These are phyloP conservation scores for Arctia plantaginis DNA, from an alignment of 2,888 invertebrate species.

Conservation along the genomic window DNA sequence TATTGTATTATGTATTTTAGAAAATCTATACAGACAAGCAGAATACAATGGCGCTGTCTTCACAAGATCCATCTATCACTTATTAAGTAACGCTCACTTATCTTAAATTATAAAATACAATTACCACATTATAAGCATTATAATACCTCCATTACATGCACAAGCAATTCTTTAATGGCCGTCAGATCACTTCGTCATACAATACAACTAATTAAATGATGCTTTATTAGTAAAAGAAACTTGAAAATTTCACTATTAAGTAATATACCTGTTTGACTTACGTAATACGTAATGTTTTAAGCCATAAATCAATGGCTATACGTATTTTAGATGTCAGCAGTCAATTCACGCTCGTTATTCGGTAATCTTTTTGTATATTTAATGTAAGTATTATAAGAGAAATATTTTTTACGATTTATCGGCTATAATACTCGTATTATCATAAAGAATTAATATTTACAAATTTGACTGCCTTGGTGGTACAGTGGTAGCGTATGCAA, in stretches of 20 bases:
- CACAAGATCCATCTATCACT: not conserved
- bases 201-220: slow-evolving; percentile 20
- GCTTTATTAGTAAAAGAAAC: slow-evolving; percentile 47
- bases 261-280: slow-evolving; percentile 48
- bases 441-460: too few relatives aligned
- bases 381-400: not conserved
- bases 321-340: not conserved
- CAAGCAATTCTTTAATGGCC: slow-evolving; percentile 18
- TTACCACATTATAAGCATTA: slow-evolving; percentile 28
- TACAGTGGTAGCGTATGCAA: too few relatives aligned
- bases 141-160: slow-evolving; percentile 28
- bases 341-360: not conserved
- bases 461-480: too few relatives aligned
- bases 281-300: slow-evolving; percentile 39
- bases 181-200: slow-evolving; percentile 14
- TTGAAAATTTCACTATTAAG: slow-evolving; percentile 60
- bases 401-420: not conserved
- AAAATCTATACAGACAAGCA: not conserved
- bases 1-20: not conserved
- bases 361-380: not conserved
- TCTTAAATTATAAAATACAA: slow-evolving; percentile 20
- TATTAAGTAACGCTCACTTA: slow-evolving; percentile 15
- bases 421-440: not conserved
- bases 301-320: not conserved
- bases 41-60: not conserved